Evolutionary conservation across 2,888 invertebrate genomes (phyloP).

Genomic region (Aricia artaxerxes): DNA sequence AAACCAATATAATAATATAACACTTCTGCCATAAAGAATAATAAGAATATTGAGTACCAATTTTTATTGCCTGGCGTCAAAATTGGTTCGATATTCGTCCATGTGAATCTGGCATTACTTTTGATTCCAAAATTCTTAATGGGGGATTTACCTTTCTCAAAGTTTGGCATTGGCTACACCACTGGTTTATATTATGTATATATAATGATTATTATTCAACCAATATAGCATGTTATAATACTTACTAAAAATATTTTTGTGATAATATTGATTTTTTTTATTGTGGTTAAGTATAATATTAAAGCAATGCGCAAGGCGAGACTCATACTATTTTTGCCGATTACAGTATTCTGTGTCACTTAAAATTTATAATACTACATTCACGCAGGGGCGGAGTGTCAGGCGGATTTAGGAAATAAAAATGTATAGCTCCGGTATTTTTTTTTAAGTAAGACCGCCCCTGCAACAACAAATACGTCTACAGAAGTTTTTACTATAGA

Average conservation of each 20-base stretch:
- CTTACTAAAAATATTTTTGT: background rate
- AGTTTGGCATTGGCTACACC: background rate
- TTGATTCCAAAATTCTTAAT: background rate
- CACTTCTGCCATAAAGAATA: too few relatives aligned
- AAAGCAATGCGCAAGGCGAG: constrained; percentile 21
- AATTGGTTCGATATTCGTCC: too few relatives aligned
- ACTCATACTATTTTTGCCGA: background rate
- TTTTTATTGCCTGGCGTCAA: too few relatives aligned
- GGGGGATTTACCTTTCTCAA: background rate
- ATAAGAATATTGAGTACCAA: too few relatives aligned
- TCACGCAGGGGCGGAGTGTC: background rate
- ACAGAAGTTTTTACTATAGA: background rate
- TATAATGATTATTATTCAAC: constrained; percentile 4
- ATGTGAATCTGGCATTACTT: too few relatives aligned
- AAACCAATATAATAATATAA: too few relatives aligned
- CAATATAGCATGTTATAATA: background rate
- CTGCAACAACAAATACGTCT: constrained; percentile 2
- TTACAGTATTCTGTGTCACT: constrained; percentile 3
- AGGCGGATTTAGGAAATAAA: background rate
- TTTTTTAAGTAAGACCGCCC: background rate
- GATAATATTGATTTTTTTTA: background rate
- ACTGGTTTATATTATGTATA: background rate
- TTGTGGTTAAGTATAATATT: constrained; percentile 16
- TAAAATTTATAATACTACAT: constrained; percentile 19
- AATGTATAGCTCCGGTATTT: background rate